Evolutionary conservation across 2,113 vertebrate species (phyloP), one percentile per base, ranked within the genome.

Genomic region (Plestiodon gilberti): DNA sequence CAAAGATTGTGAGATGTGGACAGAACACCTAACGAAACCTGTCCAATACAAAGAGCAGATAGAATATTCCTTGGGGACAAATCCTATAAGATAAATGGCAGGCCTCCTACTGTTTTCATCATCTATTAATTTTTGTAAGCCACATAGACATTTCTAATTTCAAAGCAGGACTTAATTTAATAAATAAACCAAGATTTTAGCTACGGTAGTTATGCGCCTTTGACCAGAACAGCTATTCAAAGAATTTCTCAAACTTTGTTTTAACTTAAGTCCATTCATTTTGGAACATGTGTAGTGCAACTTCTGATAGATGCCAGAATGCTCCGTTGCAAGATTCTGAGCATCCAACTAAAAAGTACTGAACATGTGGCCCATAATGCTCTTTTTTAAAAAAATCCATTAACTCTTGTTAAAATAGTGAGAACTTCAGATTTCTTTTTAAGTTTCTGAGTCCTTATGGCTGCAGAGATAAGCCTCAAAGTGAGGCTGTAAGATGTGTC

Each of bases 221-320:
- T 92, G 90, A 93, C 90, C 87, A 87, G 93, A 92, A 90, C 88
- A 83, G 91, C 83, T 93, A 92, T 91, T 86, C 88, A 90, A 0
- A 2, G 57, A 89, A 59, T 76, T 89, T 79, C 89, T 92, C 81
- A 93, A 94, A 91, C 91, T 89, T 91, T 92, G 93, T 92, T n/a
- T n/a, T n/a, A n/a, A n/a, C 93, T 93, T 92, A 90, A 90, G 87
- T 83, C 86, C 92, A 95, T 94, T 92, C 93, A 93, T 93, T 85
- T 93, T 83, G 78, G 81, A 84, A 84, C 43, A 84, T 93, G 89
- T 87, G 70, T 38, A 87, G 89, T 78, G 87, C 91, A 91, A 87
- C 91, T 86, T 85, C 80, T 69, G 74, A 93, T 89, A 91, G 70
- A 48, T 76, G 76, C 64, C 57, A n/a, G 86, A 94, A 80, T 91